Percentiles rank a stretch among this genome's conserved stretches.
Evolutionary conservation across 2,113 vertebrate species (phyloP).

Genomic region (Ploceus nigricollis): DNA sequence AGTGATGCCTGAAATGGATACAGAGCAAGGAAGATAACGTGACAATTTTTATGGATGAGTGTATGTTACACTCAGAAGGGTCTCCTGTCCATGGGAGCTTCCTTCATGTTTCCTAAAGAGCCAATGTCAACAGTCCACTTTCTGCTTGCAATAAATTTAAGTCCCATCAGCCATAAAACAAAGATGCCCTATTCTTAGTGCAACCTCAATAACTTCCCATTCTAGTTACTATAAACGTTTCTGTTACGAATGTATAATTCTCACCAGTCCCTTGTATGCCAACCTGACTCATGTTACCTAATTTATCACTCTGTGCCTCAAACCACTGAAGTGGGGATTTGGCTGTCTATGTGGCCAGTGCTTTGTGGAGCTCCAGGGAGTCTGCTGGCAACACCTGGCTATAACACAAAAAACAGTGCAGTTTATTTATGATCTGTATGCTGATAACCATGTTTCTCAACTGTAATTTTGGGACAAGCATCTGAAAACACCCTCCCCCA

Average conservation of each 20-base stretch:
- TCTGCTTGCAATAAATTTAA: conserved; percentile 22
- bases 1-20: conserved; percentile 3
- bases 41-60: conserved; percentile 7
- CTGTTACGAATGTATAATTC: not conserved
- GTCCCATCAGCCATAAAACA: conserved; percentile 3
- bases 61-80: not conserved
- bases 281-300: not conserved
- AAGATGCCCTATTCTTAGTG: conserved; percentile 17
- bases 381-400: not conserved
- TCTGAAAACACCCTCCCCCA: not conserved
- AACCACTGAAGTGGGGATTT: not conserved
- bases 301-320: conserved; percentile 14
- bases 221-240: not conserved
- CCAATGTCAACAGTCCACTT: conserved; percentile 23
- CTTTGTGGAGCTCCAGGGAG: conserved; percentile 36
- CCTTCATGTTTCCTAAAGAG: conserved; percentile 14
- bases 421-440: conserved; percentile 39
- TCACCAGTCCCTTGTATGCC: conserved; percentile 6
- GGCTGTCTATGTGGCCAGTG: not conserved
- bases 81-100: not conserved
- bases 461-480: not conserved
- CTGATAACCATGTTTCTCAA: not conserved
- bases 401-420: not conserved
- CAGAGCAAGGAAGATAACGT: not conserved
- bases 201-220: not conserved